Percentiles rank a stretch among this genome's conserved stretches.
Evolutionary conservation across 30 jellyfish, hydroid and myxozoan species (phyloP).

Genomic region (Rhopilema esculentum): DNA sequence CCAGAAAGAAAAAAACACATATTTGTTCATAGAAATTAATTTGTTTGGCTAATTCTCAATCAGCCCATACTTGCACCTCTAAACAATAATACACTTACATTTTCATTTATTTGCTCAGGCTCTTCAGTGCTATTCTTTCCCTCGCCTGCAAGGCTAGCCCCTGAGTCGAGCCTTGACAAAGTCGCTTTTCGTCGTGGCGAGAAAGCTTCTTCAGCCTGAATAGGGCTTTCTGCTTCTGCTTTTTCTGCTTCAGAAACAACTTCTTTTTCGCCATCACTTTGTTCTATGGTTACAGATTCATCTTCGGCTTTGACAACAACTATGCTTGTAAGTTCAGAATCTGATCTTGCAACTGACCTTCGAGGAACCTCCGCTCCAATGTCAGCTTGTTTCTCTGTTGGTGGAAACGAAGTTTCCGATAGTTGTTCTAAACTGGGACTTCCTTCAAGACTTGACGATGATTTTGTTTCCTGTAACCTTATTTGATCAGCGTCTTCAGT

Average conservation of each 20-base stretch:
- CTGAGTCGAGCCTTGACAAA: constrained; percentile 37
- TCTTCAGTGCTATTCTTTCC: neutral
- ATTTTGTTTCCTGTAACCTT: constrained; percentile 6
- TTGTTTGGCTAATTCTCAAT: too few species aligned
- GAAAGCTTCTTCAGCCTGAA: neutral
- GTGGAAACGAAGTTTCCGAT: constrained; percentile 25
- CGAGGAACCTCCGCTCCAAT: neutral
- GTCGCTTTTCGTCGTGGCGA: constrained; percentile 48
- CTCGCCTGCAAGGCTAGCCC: constrained; percentile 3
- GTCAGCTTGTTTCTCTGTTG: neutral
- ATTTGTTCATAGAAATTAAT: too few species aligned
- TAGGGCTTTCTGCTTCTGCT: neutral
- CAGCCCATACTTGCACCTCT: too few species aligned
- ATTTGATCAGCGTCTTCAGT: neutral
- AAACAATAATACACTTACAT: neutral
- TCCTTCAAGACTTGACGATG: constrained; percentile 16
- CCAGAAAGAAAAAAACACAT: too few species aligned
- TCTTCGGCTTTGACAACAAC: constrained; percentile 40
- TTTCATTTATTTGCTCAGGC: neutral
- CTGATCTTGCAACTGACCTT: constrained; percentile 47
- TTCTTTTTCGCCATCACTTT: neutral
- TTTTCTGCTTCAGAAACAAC: neutral
- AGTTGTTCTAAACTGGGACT: neutral
- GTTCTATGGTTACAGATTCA: neutral
- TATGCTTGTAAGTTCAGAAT: constrained; percentile 64